Evolutionary conservation across 2,888 invertebrate genomes (phyloP).

Genomic region (Lasioglossum calceatum): DNA sequence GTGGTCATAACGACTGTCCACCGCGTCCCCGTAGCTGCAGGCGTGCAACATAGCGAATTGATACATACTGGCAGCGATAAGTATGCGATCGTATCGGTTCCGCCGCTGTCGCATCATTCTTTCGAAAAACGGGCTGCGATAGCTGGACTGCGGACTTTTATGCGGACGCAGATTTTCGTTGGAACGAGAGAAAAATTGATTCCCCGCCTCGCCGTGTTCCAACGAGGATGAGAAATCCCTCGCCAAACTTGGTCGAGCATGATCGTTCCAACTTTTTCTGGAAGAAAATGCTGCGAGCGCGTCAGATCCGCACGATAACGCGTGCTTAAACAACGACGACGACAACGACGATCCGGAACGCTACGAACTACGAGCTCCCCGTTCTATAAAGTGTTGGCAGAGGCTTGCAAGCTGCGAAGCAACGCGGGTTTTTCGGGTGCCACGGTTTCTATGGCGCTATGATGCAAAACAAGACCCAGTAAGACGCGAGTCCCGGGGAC

Average conservation of each 20-base stretch:
- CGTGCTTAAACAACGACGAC: not conserved
- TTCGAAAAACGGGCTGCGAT: not conserved
- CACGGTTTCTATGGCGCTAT: conserved; percentile 3
- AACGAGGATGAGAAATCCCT: not conserved
- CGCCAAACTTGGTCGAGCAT: not conserved
- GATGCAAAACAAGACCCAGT: conserved; percentile 5
- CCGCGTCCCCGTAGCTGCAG: not conserved
- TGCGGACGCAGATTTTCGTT: conserved; percentile 3
- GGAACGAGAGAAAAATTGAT: conserved; percentile 2
- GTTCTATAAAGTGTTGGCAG: not conserved
- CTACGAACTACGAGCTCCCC: not conserved
- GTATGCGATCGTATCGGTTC: not conserved
- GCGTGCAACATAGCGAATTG: not conserved
- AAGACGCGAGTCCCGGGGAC: not conserved
- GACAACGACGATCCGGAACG: not conserved
- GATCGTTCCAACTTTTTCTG: not conserved
- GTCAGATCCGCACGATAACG: not conserved
- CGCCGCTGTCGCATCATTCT: not conserved
- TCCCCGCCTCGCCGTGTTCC: not conserved
- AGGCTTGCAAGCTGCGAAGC: conserved; percentile 13
- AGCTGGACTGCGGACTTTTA: conserved; percentile 3
- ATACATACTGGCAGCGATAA: not conserved
- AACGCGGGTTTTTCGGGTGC: not conserved
- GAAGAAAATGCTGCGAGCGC: not conserved
- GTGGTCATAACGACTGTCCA: conserved; percentile 3